Evolutionary conservation across 2,797 vertebrate species (phyloP), one percentile per base, ranked within the genome.

Genomic region (Siniperca obscura): DNA sequence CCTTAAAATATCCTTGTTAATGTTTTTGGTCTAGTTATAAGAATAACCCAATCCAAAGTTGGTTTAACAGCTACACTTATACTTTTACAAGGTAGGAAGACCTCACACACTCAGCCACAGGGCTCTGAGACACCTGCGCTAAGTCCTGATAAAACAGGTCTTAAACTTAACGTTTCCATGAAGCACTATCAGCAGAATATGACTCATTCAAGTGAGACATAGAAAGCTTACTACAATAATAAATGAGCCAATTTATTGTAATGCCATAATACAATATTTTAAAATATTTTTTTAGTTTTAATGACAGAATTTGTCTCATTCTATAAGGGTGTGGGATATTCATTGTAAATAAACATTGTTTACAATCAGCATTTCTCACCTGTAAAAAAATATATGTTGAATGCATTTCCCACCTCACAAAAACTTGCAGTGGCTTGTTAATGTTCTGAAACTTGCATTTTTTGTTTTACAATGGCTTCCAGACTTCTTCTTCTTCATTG

Each of bases 21-120:
- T 36, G 9, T 57, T 62, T 70, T 30, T 55, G 17, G 50, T 68
- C 4, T 11, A 30, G 42, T 52, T 42, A 56, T 71, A 40, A 46
- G 12, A 83, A 75, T 19, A 61, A 70, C 50, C 52, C 9, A 46
- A 76, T 69, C 59, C 36, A 73, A 78, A 84, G 36, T 69, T 68
- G 27, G 2, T 73, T 87, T 69, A 70, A 80, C 53, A 74, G 53
- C 53, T 60, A n/a, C 4, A 38, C 10, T 9, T 76, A 3, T 30
- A 85, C 65, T 89, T 91, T 93, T 86, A 92, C 57, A 82, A 86
- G 73, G 59, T 40, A 53, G 22, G 2, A 42, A 74, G 89, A 93
- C 90, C 90, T 88, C 91, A 86, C 89, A 90, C 87, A 74, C 72
- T 66, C 70, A 52, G 74, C 86, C 78, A 74, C 14, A 21, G 78